Percentiles rank a stretch among this genome's conserved stretches.
Evolutionary conservation across 2,888 invertebrate genomes (phyloP).

Genomic region (Diloba caeruleocephala): DNA sequence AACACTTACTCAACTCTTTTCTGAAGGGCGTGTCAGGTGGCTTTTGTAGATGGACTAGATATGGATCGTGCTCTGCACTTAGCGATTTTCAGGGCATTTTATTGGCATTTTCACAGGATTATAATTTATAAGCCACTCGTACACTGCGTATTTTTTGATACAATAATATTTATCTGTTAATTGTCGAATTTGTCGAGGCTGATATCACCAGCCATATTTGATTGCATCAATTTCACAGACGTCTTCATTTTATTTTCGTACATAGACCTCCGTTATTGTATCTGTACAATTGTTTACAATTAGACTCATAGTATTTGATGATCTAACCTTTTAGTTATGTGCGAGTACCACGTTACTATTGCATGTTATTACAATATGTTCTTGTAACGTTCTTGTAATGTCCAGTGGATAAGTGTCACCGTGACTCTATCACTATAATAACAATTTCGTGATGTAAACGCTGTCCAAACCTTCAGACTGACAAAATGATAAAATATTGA

Average conservation of each 20-base stretch:
- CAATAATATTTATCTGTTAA: background rate
- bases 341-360: conserved; percentile 2
- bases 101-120: too few species aligned
- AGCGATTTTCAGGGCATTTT: too few species aligned
- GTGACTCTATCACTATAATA: too few species aligned
- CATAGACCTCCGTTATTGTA: conserved; percentile 21
- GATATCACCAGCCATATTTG: conserved; percentile 16
- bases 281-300: conserved; percentile 53
- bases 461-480: conserved; percentile 6
- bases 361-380: conserved; percentile 3
- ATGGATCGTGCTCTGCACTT: too few species aligned
- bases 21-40: too few species aligned
- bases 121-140: too few species aligned
- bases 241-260: conserved; percentile 41
- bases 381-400: too few species aligned
- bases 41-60: too few species aligned
- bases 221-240: conserved; percentile 21
- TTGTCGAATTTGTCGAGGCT: background rate
- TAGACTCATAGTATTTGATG: conserved; percentile 50
- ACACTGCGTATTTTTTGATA: background rate
- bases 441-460: conserved; percentile 1
- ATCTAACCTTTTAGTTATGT: conserved; percentile 42
- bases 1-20: too few species aligned
- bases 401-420: too few species aligned
- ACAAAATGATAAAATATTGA: conserved; percentile 4